Conservation (phyloP, 2,113 vertebrate species). For the Pteronura brasiliensis region DNA sequence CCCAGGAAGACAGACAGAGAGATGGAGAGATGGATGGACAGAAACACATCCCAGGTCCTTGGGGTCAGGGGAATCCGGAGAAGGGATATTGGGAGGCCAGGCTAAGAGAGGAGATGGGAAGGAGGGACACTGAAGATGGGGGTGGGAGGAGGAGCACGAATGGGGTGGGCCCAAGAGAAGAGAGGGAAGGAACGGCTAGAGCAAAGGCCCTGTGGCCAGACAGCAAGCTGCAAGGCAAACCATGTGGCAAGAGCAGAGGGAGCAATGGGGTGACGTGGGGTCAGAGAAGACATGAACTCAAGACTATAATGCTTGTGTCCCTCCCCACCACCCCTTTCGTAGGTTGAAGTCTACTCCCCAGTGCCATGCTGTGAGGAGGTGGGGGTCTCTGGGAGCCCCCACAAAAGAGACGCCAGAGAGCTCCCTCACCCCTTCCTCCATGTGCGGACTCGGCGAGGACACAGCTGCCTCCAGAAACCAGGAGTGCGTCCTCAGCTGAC, state of each 20-base stretch:
- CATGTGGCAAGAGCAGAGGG: not conserved
- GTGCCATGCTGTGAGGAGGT: not conserved
- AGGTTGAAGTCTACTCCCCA: not conserved
- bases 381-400: not conserved
- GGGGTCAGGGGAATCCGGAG: not conserved
- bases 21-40: no score
- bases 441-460: not conserved
- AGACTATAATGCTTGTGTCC: not conserved
- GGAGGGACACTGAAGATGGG: not conserved
- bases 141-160: not conserved
- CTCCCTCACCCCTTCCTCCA: not conserved
- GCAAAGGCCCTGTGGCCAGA: not conserved
- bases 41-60: not conserved
- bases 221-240: not conserved
- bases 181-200: not conserved
- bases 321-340: not conserved
- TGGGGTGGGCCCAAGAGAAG: not conserved
- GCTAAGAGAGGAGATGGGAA: not conserved
- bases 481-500: not conserved
- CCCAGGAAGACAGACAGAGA: not conserved
- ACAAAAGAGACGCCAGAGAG: not conserved
- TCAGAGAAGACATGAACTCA: not conserved
- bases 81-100: not conserved
- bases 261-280: rapidly evolving
- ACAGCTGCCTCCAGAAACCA: not conserved